These are phyloP conservation scores for Acrobasis consociella DNA, from an alignment of 2,888 invertebrate species.

Conservation along the genomic window DNA sequence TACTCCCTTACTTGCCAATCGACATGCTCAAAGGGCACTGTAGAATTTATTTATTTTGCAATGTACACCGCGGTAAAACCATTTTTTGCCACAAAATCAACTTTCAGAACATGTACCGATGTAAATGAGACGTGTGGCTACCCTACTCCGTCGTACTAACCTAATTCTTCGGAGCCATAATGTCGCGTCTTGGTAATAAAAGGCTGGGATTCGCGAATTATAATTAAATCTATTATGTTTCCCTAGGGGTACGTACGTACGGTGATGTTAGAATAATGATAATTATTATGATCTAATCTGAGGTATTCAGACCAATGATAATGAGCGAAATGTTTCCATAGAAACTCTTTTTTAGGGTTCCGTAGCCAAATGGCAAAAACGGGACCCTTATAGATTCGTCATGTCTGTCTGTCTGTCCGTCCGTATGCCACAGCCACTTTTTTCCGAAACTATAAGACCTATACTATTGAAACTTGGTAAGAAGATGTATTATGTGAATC, in stretches of 20 bases:
- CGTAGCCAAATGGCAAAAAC: too few species aligned
- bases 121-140: neutral
- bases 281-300: neutral
- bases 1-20: too few species aligned
- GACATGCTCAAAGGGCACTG: too few species aligned
- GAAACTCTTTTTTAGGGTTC: neutral
- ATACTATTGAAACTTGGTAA: too few species aligned
- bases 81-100: neutral
- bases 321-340: neutral
- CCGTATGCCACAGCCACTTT: too few species aligned
- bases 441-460: too few species aligned
- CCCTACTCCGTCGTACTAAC: constrained; percentile 12
- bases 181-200: constrained; percentile 16
- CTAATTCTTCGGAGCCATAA: constrained; percentile 14
- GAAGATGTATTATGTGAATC: too few species aligned
- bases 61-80: neutral
- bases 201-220: constrained; percentile 12
- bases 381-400: too few species aligned
- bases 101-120: neutral
- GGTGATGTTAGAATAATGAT: neutral
- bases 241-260: neutral
- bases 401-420: too few species aligned
- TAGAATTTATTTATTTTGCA: neutral
- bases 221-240: constrained; percentile 20
- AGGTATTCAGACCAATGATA: neutral